Conservation (phyloP, 2,113 vertebrate genomes). For the Eurypyga helias region DNA sequence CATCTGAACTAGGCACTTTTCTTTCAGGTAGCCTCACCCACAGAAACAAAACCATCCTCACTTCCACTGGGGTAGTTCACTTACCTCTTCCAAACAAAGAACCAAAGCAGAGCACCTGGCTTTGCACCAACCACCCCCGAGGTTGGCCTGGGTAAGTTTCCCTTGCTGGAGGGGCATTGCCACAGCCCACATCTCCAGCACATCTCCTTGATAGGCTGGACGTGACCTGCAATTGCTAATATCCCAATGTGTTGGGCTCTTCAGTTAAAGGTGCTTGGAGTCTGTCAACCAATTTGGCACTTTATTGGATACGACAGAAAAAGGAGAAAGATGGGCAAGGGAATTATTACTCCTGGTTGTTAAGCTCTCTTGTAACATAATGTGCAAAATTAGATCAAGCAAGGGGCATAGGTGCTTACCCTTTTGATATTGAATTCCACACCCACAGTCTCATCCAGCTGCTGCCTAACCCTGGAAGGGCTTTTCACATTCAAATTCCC, state of each 20-base stretch:
- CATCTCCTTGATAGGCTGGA: not conserved
- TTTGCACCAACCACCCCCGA: fast-evolving
- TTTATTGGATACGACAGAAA: not conserved
- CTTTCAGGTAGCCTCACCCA: not conserved
- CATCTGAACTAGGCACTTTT: not conserved
- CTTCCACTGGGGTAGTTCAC: not conserved
- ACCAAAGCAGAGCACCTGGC: not conserved
- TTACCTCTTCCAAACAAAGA: not conserved
- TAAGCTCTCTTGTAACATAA: not conserved
- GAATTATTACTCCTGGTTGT: not conserved
- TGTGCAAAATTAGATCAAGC: not conserved
- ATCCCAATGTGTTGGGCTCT: not conserved
- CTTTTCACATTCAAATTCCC: not conserved
- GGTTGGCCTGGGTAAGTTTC: not conserved
- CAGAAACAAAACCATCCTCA: not conserved
- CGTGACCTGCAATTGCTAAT: not conserved
- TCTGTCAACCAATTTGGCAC: not conserved
- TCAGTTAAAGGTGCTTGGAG: not conserved
- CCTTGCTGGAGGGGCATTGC: not conserved
- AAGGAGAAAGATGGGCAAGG: not conserved
- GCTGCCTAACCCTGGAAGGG: not conserved
- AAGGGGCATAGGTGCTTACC: not conserved
- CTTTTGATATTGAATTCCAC: not conserved
- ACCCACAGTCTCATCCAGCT: not conserved
- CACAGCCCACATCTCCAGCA: not conserved